Percentiles rank a stretch among this genome's conserved stretches.
phyloP scores from a whole-genome alignment of 2,888 invertebrate species.

The Tetragonula carbonaria region DNA sequence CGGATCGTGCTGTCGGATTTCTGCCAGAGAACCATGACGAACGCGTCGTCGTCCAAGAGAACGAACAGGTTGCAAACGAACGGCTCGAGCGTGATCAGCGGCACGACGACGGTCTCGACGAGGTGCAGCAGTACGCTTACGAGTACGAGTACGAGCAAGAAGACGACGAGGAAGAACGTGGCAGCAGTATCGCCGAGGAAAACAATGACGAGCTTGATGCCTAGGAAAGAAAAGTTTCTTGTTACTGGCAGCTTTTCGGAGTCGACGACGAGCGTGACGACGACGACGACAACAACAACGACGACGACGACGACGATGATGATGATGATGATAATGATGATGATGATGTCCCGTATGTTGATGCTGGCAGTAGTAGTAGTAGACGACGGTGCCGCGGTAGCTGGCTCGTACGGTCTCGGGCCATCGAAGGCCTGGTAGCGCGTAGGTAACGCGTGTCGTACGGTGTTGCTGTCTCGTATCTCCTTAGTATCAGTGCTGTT shows the following conservation, averaged over 20 bases:
- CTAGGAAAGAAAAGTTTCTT: constrained; percentile 20
- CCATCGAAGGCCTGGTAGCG: constrained; percentile 69
- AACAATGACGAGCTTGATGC: not conserved
- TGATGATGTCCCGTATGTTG: constrained; percentile 33
- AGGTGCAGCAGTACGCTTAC: constrained; percentile 31
- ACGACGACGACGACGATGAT: no score
- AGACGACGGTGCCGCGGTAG: constrained; percentile 41
- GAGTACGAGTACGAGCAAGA: constrained; percentile 41
- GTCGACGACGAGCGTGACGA: not conserved
- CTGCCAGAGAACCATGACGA: constrained; percentile 49
- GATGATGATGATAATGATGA: not conserved
- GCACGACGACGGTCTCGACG: constrained; percentile 16
- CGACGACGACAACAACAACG: no score
- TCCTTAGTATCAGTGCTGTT: constrained; percentile 62
- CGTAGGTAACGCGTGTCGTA: constrained; percentile 60
- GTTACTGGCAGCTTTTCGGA: constrained; percentile 20
- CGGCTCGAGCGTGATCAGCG: constrained; percentile 30
- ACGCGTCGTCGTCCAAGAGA: constrained; percentile 40
- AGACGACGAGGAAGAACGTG: constrained; percentile 34
- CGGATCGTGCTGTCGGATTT: constrained; percentile 45
- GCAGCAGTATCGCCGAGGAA: constrained; percentile 20
- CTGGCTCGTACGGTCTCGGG: constrained; percentile 58
- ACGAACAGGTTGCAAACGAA: constrained; percentile 52
- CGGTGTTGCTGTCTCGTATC: constrained; percentile 39
- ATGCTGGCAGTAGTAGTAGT: constrained; percentile 37